A percentile compares a stretch with the other conserved stretches of the same genome.
phyloP scores from a whole-genome alignment of 1,140 invertebrate genomes.

The Drosophila willistoni region DNA sequence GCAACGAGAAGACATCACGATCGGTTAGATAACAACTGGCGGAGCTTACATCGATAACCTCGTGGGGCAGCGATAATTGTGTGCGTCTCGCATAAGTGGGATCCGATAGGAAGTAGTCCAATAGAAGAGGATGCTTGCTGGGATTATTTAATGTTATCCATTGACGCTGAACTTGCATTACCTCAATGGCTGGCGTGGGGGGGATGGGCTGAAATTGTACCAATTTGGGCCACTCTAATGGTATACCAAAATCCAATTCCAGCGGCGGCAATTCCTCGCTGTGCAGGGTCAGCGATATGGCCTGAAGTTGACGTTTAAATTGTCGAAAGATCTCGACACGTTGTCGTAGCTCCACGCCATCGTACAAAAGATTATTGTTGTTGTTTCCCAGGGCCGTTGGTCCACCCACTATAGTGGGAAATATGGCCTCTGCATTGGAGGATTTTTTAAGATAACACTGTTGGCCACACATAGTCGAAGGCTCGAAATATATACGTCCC shows the following conservation, averaged over 20 bases:
- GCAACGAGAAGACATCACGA: slow-evolving; percentile 64
- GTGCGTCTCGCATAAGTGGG: slow-evolving; percentile 61
- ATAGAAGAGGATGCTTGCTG: slow-evolving; percentile 56
- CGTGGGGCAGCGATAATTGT: slow-evolving; percentile 66
- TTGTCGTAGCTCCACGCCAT: slow-evolving; percentile 68
- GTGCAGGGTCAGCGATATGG: slow-evolving; percentile 64
- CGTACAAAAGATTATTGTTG: slow-evolving; percentile 69
- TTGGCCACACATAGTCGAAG: slow-evolving; percentile 87
- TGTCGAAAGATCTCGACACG: slow-evolving; percentile 73
- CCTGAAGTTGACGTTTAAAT: slow-evolving; percentile 61
- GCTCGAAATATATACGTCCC: slow-evolving; percentile 87
- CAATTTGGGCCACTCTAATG: slow-evolving; percentile 78
- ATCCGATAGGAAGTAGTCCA: slow-evolving; percentile 74
- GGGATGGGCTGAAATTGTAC: slow-evolving; percentile 57
- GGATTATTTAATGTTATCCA: slow-evolving; percentile 74
- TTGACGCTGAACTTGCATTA: slow-evolving; percentile 62
- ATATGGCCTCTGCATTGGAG: slow-evolving; percentile 30
- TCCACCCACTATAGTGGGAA: slow-evolving; percentile 24
- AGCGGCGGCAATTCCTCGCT: slow-evolving; percentile 70
- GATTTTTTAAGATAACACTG: slow-evolving; percentile 88
- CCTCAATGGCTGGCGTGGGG: slow-evolving; percentile 67
- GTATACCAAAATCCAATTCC: slow-evolving; percentile 71
- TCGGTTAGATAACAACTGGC: slow-evolving; percentile 72
- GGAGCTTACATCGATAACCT: slow-evolving; percentile 70
- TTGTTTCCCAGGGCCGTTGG: slow-evolving; percentile 12